Percentiles rank a stretch among this genome's conserved stretches.
phyloP scores from a whole-genome alignment of 1,140 invertebrate genomes.

The Andricus grossulariae region DNA sequence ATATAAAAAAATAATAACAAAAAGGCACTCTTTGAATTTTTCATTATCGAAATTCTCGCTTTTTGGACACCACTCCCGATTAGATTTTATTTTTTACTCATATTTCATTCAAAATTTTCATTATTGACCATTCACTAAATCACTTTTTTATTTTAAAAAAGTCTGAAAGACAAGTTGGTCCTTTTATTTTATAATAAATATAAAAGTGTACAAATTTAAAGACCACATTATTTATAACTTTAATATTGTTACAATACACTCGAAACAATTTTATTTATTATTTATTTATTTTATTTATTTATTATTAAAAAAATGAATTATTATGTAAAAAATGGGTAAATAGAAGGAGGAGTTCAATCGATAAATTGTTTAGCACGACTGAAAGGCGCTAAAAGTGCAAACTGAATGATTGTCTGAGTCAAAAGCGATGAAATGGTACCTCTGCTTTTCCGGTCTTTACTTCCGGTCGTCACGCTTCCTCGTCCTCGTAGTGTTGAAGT shows the following conservation, averaged over 20 bases:
- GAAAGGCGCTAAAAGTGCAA: constrained; percentile 54
- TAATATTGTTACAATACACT: constrained; percentile 16
- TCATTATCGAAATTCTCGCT: neutral
- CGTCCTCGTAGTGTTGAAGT: constrained; percentile 51
- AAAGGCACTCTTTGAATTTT: constrained; percentile 13
- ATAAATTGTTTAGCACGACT: constrained; percentile 30
- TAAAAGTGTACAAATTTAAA: constrained; percentile 2
- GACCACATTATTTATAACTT: neutral
- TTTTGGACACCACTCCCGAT: neutral
- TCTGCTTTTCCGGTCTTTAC: constrained; percentile 65
- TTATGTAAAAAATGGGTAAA: constrained; percentile 6
- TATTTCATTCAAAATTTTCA: no score
- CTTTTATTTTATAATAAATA: constrained; percentile 8
- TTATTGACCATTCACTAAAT: no score
- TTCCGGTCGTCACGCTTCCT: constrained; percentile 65
- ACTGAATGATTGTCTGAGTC: constrained; percentile 61
- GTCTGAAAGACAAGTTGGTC: no score
- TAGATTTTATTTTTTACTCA: no score
- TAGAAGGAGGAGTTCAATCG: constrained; percentile 13
- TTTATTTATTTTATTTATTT: constrained; percentile 21
- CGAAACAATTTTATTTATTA: constrained; percentile 20
- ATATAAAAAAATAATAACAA: constrained; percentile 41
- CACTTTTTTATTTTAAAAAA: no score
- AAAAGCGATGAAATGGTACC: constrained; percentile 52
- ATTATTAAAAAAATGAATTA: neutral